Evolutionary conservation across 2,797 vertebrate genomes (phyloP), one percentile per base, ranked within the genome.

Genomic region (Myotis findleyi): DNA sequence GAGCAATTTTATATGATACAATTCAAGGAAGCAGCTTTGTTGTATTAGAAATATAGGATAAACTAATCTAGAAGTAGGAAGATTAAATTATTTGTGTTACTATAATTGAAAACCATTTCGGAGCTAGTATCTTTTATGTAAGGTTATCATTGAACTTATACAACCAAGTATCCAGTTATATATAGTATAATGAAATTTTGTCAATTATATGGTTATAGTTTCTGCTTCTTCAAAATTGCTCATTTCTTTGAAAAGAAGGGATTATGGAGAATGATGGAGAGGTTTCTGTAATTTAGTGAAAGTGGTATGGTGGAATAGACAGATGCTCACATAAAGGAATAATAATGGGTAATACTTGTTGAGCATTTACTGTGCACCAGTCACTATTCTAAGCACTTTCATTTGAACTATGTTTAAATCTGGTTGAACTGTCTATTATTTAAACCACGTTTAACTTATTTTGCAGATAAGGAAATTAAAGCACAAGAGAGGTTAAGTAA

Each of bases 1-100:
- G 30, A 68, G 5, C 7, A 57, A 11, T 83, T 95, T 81, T 95
- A 38, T 69, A 14, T 90, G 36, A 76, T 87, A 53, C 5, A 62
- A 17, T 81, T 87, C 36, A 93, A 90, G 30, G 86, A 81, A 86
- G n/a, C 44, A 93, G 73, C 62, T 79, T 90, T 95, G 62, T 59
- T 80, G 30, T 76, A 47, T 44, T 87, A 81, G 76, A 71, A 77
- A 82, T 69, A 75, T 62, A 44, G 27, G 33, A 68, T 80, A 89
- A 59, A 21, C 38, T 95, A 57, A 68, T 62, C 21, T 76, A 81
- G 76, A 82, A 69, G 13, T 82, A 71, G 76, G 82, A 62, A 62
- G 77, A 49, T 90, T 76, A 81, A 81, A 57, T 81, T 73, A 73
- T 71, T 62, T 87, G 2, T 93, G 62, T 91, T 91, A 77, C 64